These are phyloP conservation scores for Ctenosaura bakeri DNA, from an alignment of 2,797 vertebrate genomes.

Conservation along the genomic window DNA sequence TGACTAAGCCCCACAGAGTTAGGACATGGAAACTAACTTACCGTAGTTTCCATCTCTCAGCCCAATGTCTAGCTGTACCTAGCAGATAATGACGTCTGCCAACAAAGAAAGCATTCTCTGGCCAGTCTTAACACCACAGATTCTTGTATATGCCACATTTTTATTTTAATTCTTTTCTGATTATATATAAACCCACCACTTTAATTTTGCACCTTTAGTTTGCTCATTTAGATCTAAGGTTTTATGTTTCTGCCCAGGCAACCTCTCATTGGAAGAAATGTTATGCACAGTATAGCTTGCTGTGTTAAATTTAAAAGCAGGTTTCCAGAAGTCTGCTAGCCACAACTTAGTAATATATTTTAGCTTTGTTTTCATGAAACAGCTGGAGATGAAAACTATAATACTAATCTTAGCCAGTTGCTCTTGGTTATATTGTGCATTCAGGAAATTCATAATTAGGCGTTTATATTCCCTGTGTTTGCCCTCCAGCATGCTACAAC, in stretches of 20 bases:
- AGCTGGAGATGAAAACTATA: conserved; percentile 77
- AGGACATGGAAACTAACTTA: conserved; percentile 70
- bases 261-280: conserved; percentile 52
- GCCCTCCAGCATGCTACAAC: conserved; percentile 69
- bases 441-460: conserved; percentile 83
- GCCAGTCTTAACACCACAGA: conserved; percentile 58
- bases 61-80: neutral
- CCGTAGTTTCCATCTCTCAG: conserved; percentile 1
- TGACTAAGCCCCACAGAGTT: conserved; percentile 66
- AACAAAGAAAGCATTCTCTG: conserved; percentile 61
- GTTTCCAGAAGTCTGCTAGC: conserved; percentile 59
- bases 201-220: conserved; percentile 47
- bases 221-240: conserved; percentile 35
- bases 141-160: conserved; percentile 42
- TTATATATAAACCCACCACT: conserved; percentile 47
- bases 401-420: conserved; percentile 78
- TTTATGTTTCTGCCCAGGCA: conserved; percentile 47
- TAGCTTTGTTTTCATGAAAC: conserved; percentile 76
- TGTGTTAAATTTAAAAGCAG: conserved; percentile 71
- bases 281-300: conserved; percentile 45
- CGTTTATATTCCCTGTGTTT: conserved; percentile 76
- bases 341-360: conserved; percentile 60
- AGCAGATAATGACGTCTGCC: conserved; percentile 26
- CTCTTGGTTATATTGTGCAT: conserved; percentile 77
- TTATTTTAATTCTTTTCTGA: conserved; percentile 43